Conservation (phyloP, 1,140 invertebrate species). For the Octopus bimaculoides region DNA sequence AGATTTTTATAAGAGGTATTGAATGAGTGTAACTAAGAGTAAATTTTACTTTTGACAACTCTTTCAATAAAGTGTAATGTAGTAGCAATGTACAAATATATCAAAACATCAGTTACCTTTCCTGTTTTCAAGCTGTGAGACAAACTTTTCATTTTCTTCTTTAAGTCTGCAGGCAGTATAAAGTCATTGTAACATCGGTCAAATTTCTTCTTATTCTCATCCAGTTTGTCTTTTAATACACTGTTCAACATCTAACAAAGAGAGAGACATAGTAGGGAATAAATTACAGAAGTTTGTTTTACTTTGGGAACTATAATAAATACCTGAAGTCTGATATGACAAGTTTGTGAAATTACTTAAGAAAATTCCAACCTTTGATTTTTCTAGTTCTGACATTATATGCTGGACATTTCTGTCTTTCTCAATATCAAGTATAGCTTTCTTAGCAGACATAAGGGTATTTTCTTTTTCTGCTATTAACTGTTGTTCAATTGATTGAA, state of each 20-base stretch:
- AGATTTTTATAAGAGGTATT: too few relatives aligned
- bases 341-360: too few relatives aligned
- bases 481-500: slow-evolving; percentile 37
- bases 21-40: too few relatives aligned
- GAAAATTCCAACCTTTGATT: slow-evolving; percentile 35
- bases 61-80: too few relatives aligned
- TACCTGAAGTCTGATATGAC: too few relatives aligned
- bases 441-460: slow-evolving; percentile 32
- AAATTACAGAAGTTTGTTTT: too few relatives aligned
- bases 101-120: slow-evolving; percentile 25
- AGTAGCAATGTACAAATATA: too few relatives aligned
- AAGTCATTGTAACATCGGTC: slow-evolving; percentile 29
- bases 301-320: too few relatives aligned
- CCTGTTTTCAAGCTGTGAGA: slow-evolving; percentile 41
- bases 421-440: slow-evolving; percentile 32
- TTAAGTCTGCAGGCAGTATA: slow-evolving; percentile 41
- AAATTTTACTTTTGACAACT: too few relatives aligned
- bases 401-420: slow-evolving; percentile 40
- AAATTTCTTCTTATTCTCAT: slow-evolving; percentile 31
- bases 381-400: slow-evolving; percentile 40
- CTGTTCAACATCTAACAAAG: slow-evolving; percentile 39
- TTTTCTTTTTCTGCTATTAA: slow-evolving; percentile 41
- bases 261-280: neutral
- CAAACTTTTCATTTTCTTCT: slow-evolving; percentile 43
- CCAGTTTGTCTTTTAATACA: slow-evolving; percentile 38